Evolutionary conservation across 2,113 vertebrate species (phyloP).

Genomic region (Archilochus colubris): DNA sequence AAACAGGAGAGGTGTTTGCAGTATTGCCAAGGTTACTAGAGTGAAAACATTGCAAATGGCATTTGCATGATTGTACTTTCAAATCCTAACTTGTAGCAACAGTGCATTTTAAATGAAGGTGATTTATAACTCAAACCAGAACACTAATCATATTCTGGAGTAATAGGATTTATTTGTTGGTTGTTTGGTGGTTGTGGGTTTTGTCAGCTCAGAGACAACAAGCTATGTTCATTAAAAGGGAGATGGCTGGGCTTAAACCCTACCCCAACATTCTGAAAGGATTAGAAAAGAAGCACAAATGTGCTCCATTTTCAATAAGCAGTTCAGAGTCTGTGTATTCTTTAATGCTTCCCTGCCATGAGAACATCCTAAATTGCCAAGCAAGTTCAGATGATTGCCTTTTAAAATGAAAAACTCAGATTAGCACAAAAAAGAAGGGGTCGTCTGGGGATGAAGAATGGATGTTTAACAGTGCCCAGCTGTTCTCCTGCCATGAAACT

Average conservation of each 20-base stretch:
- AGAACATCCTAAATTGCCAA: constrained; percentile 39
- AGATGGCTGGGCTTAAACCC: constrained; percentile 24
- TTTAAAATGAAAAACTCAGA: constrained; percentile 49
- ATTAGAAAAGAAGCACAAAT: constrained; percentile 42
- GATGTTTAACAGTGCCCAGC: constrained; percentile 31
- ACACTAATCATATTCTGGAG: constrained; percentile 67
- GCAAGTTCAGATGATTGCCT: constrained; percentile 51
- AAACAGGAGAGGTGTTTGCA: constrained; percentile 67
- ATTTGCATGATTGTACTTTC: constrained; percentile 73
- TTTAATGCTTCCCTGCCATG: constrained; percentile 12
- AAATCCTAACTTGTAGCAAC: constrained; percentile 73
- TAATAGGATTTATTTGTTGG: constrained; percentile 71
- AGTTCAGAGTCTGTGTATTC: not conserved
- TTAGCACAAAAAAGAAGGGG: not conserved
- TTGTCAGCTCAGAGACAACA: constrained; percentile 48
- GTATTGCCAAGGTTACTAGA: constrained; percentile 71
- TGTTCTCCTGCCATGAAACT: constrained; percentile 49
- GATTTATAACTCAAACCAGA: constrained; percentile 71
- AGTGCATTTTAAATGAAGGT: constrained; percentile 72
- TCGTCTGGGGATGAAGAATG: not conserved
- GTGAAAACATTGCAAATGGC: constrained; percentile 70
- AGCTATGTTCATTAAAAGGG: constrained; percentile 22
- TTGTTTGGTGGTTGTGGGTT: constrained; percentile 39
- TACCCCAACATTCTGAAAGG: constrained; percentile 26
- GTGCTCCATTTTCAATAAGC: constrained; percentile 14